Conservation (phyloP, 2,113 vertebrate genomes). For the Thymallus thymallus region DNA sequence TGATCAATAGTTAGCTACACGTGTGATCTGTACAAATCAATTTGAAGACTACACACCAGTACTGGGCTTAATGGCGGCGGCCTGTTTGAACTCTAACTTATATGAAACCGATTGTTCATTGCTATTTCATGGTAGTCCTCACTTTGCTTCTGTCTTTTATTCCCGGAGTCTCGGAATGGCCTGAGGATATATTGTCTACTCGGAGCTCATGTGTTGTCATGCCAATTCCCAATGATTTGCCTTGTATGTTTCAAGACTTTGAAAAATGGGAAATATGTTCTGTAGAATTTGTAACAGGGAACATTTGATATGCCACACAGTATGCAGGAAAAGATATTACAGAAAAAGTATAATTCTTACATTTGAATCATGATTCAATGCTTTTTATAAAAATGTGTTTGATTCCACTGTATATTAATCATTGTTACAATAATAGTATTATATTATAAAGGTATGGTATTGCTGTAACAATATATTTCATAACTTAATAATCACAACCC, state of each 20-base stretch:
- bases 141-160: constrained; percentile 75
- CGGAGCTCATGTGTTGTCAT: constrained; percentile 70
- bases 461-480: too few relatives aligned
- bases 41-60: constrained; percentile 68
- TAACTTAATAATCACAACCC: too few relatives aligned
- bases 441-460: too few relatives aligned
- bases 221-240: constrained; percentile 71
- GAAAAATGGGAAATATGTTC: constrained; percentile 70
- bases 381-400: too few relatives aligned
- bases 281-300: constrained; percentile 39
- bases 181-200: constrained; percentile 67
- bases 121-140: constrained; percentile 79
- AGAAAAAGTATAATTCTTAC: neutral
- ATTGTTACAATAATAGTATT: too few relatives aligned
- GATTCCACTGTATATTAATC: too few relatives aligned
- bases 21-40: constrained; percentile 70
- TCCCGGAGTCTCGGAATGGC: constrained; percentile 57
- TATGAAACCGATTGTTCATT: constrained; percentile 77
- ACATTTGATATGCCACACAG: constrained; percentile 55
- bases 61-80: constrained; percentile 70
- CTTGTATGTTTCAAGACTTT: constrained; percentile 67
- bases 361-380: too few relatives aligned
- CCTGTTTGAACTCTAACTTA: constrained; percentile 68
- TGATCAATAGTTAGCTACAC: constrained; percentile 58
- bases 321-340: neutral